Conservation (phyloP, 1,140 invertebrate genomes). For the Micrasema minimum region DNA sequence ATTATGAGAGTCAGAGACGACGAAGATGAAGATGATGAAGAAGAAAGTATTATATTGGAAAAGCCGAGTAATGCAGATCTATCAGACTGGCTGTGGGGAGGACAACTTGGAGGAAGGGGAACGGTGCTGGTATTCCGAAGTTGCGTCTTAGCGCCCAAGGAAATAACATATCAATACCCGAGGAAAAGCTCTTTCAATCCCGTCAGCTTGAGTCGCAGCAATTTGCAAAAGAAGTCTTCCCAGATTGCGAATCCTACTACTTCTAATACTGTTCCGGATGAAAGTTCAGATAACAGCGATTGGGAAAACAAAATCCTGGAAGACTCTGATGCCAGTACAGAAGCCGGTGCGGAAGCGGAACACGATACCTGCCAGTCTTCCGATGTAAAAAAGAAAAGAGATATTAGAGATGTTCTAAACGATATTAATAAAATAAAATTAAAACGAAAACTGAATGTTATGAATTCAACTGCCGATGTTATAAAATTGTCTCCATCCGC, state of each 20-base stretch:
- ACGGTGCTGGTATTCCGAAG: conserved; percentile 69
- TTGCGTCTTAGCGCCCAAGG: conserved; percentile 64
- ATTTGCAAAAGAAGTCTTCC: conserved; percentile 13
- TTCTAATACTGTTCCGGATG: background rate
- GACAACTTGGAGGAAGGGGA: conserved; percentile 65
- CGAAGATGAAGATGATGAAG: conserved; percentile 35
- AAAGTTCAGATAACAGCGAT: conserved; percentile 1
- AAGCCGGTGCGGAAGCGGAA: conserved; percentile 25
- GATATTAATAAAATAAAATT: conserved; percentile 64
- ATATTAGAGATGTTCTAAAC: conserved; percentile 64
- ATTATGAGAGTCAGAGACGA: conserved; percentile 51
- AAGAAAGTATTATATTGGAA: background rate
- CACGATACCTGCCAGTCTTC: background rate
- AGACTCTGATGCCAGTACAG: conserved; percentile 37
- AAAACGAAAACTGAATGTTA: conserved; percentile 63
- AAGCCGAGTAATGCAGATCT: conserved; percentile 27
- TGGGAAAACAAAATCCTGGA: conserved; percentile 38
- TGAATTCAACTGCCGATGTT: conserved; percentile 46
- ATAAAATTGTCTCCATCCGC: conserved; percentile 13
- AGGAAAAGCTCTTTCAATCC: conserved; percentile 3
- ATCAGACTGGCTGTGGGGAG: conserved; percentile 65
- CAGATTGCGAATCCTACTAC: conserved; percentile 10
- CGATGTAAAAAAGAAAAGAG: conserved; percentile 59
- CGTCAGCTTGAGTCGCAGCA: conserved; percentile 1
- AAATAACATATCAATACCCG: conserved; percentile 22